These are phyloP conservation scores for Latheticus oryzae DNA, from an alignment of 2,888 invertebrate genomes.

Conservation along the genomic window DNA sequence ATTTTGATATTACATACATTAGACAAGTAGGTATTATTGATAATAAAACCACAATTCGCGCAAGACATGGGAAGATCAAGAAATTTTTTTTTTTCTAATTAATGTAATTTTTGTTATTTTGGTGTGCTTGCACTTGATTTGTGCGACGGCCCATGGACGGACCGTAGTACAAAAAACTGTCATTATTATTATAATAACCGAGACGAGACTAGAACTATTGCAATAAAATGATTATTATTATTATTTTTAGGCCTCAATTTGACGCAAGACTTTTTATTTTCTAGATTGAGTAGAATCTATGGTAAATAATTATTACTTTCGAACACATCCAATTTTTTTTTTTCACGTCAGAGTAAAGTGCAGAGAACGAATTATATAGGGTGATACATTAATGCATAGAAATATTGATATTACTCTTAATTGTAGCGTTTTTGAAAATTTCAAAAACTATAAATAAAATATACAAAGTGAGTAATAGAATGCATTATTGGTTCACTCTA, in stretches of 20 bases:
- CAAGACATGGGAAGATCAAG: conserved; percentile 65
- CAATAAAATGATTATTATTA: conserved; percentile 55
- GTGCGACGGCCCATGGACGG: conserved; percentile 58
- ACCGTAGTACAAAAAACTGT: conserved; percentile 52
- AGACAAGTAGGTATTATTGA: conserved; percentile 63
- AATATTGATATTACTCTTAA: too few relatives aligned
- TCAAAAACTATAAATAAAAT: too few relatives aligned
- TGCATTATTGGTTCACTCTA: conserved; percentile 48
- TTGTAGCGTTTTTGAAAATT: too few relatives aligned
- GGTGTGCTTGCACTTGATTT: conserved; percentile 57
- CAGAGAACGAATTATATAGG: conserved; percentile 54
- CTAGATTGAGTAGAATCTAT: conserved; percentile 40
- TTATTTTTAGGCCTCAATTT: conserved; percentile 61
- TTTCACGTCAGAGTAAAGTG: conserved; percentile 54
- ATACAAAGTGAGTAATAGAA: too few relatives aligned
- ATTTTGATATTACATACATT: conserved; percentile 63
- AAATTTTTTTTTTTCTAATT: too few relatives aligned
- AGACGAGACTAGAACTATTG: conserved; percentile 62
- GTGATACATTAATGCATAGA: too few relatives aligned
- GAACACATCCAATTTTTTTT: conserved; percentile 61
- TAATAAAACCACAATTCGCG: conserved; percentile 63
- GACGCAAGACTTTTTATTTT: conserved; percentile 49
- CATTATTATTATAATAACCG: too few relatives aligned
- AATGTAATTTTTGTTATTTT: too few relatives aligned
- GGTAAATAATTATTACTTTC: conserved; percentile 45